A percentile compares a stretch with the other conserved stretches of the same genome.
phyloP scores from a whole-genome alignment of 64 coral and sea anemone species.

The Montipora capricornis region DNA sequence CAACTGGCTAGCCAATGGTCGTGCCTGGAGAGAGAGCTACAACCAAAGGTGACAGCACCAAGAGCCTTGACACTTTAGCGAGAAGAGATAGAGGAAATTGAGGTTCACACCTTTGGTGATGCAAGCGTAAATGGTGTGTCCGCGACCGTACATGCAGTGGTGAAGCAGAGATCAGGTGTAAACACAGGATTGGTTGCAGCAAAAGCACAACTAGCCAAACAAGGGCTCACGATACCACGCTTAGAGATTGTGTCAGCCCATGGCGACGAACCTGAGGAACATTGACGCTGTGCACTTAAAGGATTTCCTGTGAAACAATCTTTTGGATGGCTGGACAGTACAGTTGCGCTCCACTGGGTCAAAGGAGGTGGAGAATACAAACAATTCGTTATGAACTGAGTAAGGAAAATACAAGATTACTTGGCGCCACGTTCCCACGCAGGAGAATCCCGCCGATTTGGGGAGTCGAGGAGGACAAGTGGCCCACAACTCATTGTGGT shows the following conservation, averaged over 20 bases:
- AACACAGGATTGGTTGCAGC: neutral
- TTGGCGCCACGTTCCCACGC: neutral
- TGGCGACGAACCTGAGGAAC: too few species aligned
- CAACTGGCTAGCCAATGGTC: neutral
- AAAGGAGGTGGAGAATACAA: neutral
- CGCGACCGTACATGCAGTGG: neutral
- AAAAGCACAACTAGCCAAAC: neutral
- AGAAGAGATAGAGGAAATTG: too few species aligned
- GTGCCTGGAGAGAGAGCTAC: too few species aligned
- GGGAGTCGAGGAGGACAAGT: neutral
- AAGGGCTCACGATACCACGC: neutral
- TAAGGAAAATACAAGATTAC: neutral
- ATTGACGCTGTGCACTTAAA: too few species aligned
- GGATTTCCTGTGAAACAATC: too few species aligned
- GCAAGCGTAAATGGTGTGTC: neutral
- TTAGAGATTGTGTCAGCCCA: too few species aligned
- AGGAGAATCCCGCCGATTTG: neutral
- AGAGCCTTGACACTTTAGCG: too few species aligned
- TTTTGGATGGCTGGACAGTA: neutral
- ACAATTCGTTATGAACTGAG: constrained; percentile 18
- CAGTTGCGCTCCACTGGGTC: neutral
- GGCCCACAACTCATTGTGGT: neutral
- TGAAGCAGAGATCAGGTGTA: too few species aligned
- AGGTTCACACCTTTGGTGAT: neutral
- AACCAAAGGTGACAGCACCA: too few species aligned